phyloP scores from a whole-genome alignment of 2,113 vertebrate species.

The Opisthocomus hoazin region DNA sequence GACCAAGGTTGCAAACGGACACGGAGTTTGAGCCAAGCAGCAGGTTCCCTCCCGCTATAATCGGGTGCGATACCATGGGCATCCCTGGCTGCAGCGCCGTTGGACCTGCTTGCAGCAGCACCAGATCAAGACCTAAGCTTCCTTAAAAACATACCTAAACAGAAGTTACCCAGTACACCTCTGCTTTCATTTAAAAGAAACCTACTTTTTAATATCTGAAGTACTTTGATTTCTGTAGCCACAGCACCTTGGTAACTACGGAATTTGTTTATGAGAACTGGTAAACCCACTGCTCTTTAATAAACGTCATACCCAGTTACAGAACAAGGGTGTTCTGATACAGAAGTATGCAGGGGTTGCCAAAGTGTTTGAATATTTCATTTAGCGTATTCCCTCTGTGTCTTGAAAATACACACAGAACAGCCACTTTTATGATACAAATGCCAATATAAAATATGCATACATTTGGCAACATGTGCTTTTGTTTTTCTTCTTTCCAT shows the following conservation, averaged over 20 bases:
- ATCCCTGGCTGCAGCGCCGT: not conserved
- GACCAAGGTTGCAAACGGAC: not conserved
- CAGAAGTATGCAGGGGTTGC: not conserved
- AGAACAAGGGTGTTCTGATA: not conserved
- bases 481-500: constrained; percentile 2
- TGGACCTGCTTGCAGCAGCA: not conserved
- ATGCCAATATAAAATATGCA: not conserved
- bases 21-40: not conserved
- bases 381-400: not conserved
- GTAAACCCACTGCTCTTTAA: not conserved
- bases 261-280: not conserved
- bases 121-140: not conserved
- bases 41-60: not conserved
- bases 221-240: not conserved
- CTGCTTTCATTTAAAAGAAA: not conserved
- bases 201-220: not conserved
- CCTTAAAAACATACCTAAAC: not conserved
- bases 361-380: not conserved
- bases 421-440: not conserved
- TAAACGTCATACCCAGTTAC: not conserved
- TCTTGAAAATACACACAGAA: not conserved
- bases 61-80: accelerated
- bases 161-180: not conserved
- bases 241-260: not conserved
- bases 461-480: not conserved